Evolutionary conservation across 1,140 invertebrate genomes (phyloP).

Genomic region (Pseudomyrmex dendroicus): DNA sequence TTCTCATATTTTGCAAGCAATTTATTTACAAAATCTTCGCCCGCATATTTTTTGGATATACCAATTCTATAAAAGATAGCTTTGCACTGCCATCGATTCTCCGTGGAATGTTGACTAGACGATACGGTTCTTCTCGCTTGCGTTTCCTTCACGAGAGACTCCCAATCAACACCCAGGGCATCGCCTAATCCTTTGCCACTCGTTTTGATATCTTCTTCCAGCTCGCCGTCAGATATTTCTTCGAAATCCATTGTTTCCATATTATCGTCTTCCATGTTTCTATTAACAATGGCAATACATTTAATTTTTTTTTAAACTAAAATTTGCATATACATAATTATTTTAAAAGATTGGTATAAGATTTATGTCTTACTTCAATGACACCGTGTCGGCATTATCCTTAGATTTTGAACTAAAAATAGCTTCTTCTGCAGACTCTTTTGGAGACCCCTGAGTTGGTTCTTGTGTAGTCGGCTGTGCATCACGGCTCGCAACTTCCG

Average conservation of each 20-base stretch:
- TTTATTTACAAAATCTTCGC: constrained; percentile 87
- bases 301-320: not conserved
- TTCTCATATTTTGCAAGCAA: constrained; percentile 86
- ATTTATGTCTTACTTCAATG: constrained; percentile 61
- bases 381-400: constrained; percentile 70
- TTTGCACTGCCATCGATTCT: constrained; percentile 91
- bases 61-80: constrained; percentile 90
- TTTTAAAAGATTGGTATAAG: constrained; percentile 13
- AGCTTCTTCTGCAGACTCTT: constrained; percentile 70
- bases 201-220: constrained; percentile 90
- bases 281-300: constrained; percentile 18
- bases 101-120: constrained; percentile 85
- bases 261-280: constrained; percentile 88
- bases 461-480: constrained; percentile 65
- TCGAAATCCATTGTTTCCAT: constrained; percentile 93
- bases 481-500: constrained; percentile 68
- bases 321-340: constrained; percentile 59
- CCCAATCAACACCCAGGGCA: constrained; percentile 96
- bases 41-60: constrained; percentile 89
- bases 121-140: constrained; percentile 84
- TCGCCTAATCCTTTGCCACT: constrained; percentile 91
- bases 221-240: constrained; percentile 94
- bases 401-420: constrained; percentile 79
- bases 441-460: constrained; percentile 61
- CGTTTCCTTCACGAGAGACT: constrained; percentile 92